Percentiles rank a stretch among this genome's conserved stretches.
Conservation (phyloP, 2,888 invertebrate species). For the Halocaridina rubra region DNA sequence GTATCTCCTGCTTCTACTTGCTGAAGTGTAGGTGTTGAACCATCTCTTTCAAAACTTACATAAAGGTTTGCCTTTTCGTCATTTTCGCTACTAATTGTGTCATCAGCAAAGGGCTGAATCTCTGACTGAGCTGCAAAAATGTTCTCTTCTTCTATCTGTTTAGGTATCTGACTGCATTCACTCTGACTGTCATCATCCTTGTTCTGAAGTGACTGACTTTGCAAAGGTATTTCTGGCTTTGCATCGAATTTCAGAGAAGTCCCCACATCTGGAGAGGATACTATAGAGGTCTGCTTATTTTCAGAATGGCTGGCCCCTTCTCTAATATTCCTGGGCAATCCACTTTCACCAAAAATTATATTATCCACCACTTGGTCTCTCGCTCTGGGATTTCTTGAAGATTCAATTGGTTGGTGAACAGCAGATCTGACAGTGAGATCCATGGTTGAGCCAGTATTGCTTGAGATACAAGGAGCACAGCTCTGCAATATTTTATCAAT, state of each 20-base stretch:
- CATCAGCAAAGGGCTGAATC: not conserved
- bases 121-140: not conserved
- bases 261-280: conserved; percentile 32
- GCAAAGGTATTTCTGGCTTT: not conserved
- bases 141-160: not conserved
- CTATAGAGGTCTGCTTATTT: not conserved
- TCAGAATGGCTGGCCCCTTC: not conserved
- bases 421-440: conserved; percentile 4
- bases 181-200: not conserved
- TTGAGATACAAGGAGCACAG: conserved; percentile 46
- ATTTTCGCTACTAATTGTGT: not conserved
- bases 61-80: not conserved
- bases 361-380: not conserved
- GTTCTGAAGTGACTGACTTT: not conserved
- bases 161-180: not conserved
- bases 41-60: conserved; percentile 22
- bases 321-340: not conserved
- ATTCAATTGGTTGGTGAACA: not conserved
- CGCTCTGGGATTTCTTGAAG: not conserved
- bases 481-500: conserved; percentile 43
- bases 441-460: conserved; percentile 34
- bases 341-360: not conserved
- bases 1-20: conserved; percentile 24
- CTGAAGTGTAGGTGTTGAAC: conserved; percentile 19
- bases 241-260: not conserved